A percentile compares a stretch with the other conserved stretches of the same genome.
Conservation (phyloP, 1,140 invertebrate genomes). For the Drosophila prosaltans region DNA sequence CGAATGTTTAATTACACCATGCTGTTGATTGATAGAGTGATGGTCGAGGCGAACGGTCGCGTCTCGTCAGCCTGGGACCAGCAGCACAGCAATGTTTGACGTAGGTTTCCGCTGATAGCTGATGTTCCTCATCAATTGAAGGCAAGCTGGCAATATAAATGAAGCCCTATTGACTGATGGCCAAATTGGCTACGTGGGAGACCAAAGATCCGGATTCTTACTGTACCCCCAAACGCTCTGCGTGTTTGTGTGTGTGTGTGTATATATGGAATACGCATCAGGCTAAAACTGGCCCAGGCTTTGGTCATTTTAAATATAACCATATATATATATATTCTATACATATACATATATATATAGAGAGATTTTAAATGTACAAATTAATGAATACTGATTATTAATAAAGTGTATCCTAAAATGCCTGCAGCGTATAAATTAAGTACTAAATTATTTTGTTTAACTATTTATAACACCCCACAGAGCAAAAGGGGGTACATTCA, state of each 20-base stretch:
- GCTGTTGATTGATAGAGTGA: slow-evolving; percentile 70
- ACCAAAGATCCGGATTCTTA: slow-evolving; percentile 24
- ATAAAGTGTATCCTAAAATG: background rate
- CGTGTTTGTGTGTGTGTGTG: background rate
- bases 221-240: slow-evolving; percentile 9
- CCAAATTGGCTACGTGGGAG: slow-evolving; percentile 75
- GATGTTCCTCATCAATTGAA: slow-evolving; percentile 66
- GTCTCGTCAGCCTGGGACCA: slow-evolving; percentile 11
- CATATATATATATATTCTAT: no score
- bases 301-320: no score
- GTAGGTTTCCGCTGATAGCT: slow-evolving; percentile 18
- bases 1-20: slow-evolving; percentile 72
- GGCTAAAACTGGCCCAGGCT: background rate
- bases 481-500: background rate
- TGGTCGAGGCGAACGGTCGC: slow-evolving; percentile 13
- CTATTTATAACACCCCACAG: background rate
- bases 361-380: background rate
- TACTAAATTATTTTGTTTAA: background rate
- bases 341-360: no score
- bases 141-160: slow-evolving; percentile 78
- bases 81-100: slow-evolving; percentile 30
- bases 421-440: background rate
- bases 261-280: background rate
- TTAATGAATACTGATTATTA: background rate
- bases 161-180: slow-evolving; percentile 75